Base-by-base conservation (phyloP, 2,888 invertebrate genomes). In the Netelia virgata region DNA sequence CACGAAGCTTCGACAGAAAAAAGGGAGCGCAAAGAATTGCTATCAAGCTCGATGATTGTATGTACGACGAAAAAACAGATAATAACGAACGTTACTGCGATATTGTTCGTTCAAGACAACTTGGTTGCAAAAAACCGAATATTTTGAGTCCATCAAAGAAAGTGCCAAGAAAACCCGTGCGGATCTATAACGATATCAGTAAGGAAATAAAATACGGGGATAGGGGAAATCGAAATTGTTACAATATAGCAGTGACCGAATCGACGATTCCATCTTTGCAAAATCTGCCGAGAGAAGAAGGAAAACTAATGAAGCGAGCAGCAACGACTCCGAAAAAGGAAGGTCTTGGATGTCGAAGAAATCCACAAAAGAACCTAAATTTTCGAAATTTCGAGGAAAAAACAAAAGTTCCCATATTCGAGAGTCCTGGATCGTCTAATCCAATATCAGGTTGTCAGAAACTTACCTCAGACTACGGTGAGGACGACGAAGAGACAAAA, bases 1-100 rank as follows among this genome's bases (percentile, higher is more conserved):
- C 23, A 47, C 50, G 63, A 41, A 53, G 61, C 9, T 10, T 75
- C n/a, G 61, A 87, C 59, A 59, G 82, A 9, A 73, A 81, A 59
- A 18, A 28, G 5, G 14, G 78, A 10, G 80, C 82, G 0, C 88
- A 72, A 68, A 86, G 85, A 28, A 70, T 90, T n/a, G 87, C 88
- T 3, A 50, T 89, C 16, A 92, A 88, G 36, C 86, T 92, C 14
- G 83, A 90, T 76, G 87, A 90, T 63, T 82, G 82, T 3, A 89
- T 87, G 84, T 89, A 89, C 64, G 88, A 91, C 6, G 89, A 90
- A 3, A 88, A 90, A 61, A 50, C 36, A 20, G 85, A 86, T 0
- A 78, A 41, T 36, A 59, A 70, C 16, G 43, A 59, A n/a, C 14
- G 28, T 1, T 9, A 28, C 0, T 55, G 28, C 20, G 43, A 63